Percentiles rank a stretch among this genome's conserved stretches.
Evolutionary conservation across 2,797 vertebrate genomes (phyloP).

Genomic region (Sciurus vulgaris): DNA sequence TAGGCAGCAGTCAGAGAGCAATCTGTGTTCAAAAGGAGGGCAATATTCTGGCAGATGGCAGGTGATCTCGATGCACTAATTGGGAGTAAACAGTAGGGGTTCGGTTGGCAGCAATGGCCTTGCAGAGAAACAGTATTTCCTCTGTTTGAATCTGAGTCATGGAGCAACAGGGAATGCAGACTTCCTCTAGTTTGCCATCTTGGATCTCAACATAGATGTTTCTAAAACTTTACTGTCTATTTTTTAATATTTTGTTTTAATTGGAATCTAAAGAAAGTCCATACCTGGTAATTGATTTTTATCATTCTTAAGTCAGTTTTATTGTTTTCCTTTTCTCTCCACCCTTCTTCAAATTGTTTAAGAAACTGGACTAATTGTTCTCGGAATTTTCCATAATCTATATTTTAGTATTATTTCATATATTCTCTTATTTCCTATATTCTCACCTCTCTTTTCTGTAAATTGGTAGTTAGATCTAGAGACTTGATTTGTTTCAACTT

Average conservation of each 20-base stretch:
- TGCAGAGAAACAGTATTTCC: no score
- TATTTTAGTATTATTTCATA: background rate
- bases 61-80: no score
- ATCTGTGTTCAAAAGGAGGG: no score
- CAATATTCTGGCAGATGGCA: no score
- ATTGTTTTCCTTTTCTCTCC: background rate
- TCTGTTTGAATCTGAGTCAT: no score
- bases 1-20: no score
- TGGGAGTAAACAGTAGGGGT: no score
- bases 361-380: background rate
- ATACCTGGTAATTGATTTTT: background rate
- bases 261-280: background rate
- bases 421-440: background rate
- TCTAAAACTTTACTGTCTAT: no score
- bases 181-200: no score
- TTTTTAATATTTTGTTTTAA: constrained; percentile 32
- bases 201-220: no score
- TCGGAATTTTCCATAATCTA: background rate
- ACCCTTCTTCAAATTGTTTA: constrained; percentile 5
- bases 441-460: background rate
- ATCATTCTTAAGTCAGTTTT: background rate
- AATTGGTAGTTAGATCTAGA: background rate
- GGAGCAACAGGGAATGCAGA: no score
- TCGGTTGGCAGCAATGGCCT: no score
- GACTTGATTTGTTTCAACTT: background rate